Conservation (phyloP, 2,797 vertebrate species). For the Thamnophis elegans region DNA sequence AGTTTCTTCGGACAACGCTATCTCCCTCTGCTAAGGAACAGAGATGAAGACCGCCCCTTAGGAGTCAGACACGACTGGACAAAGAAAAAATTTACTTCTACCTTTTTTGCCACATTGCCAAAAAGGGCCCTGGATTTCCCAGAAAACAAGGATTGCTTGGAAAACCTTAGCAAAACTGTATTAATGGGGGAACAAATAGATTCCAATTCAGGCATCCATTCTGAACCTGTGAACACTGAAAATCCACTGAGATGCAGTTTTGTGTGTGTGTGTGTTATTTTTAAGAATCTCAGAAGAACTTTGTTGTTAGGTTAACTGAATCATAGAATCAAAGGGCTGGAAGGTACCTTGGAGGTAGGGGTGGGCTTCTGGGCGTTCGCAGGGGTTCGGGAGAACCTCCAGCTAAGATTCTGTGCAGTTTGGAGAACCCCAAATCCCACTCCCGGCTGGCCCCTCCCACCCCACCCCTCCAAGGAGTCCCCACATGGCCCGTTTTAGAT, state of each 20-base stretch:
- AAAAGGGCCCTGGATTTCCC: not conserved
- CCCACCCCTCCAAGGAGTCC: too few species aligned
- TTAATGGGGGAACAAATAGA: not conserved
- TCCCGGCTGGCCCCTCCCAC: too few species aligned
- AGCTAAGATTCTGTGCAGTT: too few species aligned
- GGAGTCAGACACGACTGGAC: not conserved
- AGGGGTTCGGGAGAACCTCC: too few species aligned
- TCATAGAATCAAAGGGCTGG: not conserved
- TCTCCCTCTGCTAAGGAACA: not conserved
- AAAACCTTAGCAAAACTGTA: not conserved
- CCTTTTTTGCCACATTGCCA: not conserved
- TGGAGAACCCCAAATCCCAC: too few species aligned
- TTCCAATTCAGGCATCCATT: not conserved
- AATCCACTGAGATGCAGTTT: not conserved
- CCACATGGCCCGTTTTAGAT: too few species aligned
- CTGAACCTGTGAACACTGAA: not conserved
- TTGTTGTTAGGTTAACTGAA: not conserved
- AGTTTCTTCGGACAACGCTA: not conserved
- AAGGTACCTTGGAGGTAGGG: not conserved
- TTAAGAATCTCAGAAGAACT: not conserved
- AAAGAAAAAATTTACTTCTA: not conserved
- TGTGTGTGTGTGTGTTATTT: not conserved
- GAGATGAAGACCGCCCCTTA: not conserved
- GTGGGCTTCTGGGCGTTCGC: too few species aligned
- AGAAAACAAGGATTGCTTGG: not conserved